These are phyloP conservation scores for Columbina picui DNA, from an alignment of 2,113 vertebrate species.

Conservation along the genomic window DNA sequence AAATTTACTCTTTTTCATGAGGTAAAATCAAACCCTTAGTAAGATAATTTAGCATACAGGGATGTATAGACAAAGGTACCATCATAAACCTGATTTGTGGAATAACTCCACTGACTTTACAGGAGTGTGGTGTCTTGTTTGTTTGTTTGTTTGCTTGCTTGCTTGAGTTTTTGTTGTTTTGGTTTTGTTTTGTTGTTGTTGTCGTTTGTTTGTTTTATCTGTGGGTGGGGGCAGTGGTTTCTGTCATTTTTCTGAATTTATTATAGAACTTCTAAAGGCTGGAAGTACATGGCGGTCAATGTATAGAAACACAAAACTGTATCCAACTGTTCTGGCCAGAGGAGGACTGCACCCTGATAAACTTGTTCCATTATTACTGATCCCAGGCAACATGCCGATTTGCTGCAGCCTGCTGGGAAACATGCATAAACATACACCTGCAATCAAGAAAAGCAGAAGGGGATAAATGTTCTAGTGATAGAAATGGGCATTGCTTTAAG, in stretches of 20 bases:
- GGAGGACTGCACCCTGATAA: not conserved
- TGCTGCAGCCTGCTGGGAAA: not conserved
- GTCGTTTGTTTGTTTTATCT: not conserved
- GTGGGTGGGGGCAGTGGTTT: rapidly evolving
- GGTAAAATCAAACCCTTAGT: not conserved
- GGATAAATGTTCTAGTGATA: not conserved
- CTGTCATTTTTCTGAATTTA: not conserved
- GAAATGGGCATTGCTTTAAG: not conserved
- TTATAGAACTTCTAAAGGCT: not conserved
- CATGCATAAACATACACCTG: not conserved
- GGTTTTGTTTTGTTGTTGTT: no score
- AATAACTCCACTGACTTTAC: not conserved
- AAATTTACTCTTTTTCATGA: not conserved
- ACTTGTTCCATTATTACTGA: not conserved
- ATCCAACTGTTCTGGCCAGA: not conserved
- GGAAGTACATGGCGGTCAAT: not conserved
- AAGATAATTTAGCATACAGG: not conserved
- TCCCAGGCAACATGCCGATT: not conserved
- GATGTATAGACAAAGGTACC: not conserved
- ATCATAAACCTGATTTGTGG: not conserved
- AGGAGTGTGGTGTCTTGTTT: no score
- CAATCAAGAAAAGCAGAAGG: not conserved
- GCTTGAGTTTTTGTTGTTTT: no score
- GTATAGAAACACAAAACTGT: not conserved
- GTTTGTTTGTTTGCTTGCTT: no score